Evolutionary conservation across 1,140 invertebrate genomes (phyloP).

Genomic region (Venturia canescens): DNA sequence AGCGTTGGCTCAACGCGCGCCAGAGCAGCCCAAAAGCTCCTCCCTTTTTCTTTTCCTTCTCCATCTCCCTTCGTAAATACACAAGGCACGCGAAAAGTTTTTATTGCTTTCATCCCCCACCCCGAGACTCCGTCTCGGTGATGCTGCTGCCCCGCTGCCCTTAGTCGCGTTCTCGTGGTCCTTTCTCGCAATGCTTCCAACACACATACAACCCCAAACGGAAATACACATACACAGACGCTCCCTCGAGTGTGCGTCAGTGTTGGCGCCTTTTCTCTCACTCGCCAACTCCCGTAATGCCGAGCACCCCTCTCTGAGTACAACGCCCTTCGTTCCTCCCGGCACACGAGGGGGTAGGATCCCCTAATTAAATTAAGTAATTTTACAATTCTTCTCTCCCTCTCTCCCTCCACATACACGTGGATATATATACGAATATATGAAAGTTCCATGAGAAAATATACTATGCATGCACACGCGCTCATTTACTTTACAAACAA

Average conservation of each 20-base stretch:
- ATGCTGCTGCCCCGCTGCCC: conserved; percentile 2
- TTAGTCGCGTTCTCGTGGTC: neutral
- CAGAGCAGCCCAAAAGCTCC: no score
- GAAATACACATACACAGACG: neutral
- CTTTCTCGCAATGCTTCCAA: neutral
- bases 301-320: conserved; percentile 12
- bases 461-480: conserved; percentile 16
- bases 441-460: neutral
- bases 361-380: conserved; percentile 45
- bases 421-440: neutral
- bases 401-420: conserved; percentile 3
- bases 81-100: conserved; percentile 43
- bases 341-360: conserved; percentile 27
- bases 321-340: neutral
- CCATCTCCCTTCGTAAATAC: conserved; percentile 24
- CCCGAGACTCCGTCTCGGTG: neutral
- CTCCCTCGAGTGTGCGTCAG: neutral
- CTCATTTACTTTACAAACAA: conserved; percentile 28
- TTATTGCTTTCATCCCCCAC: conserved; percentile 24
- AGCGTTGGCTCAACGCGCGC: no score
- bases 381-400: conserved; percentile 26
- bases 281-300: conserved; percentile 18
- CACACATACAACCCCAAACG: no score
- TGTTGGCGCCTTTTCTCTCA: neutral
- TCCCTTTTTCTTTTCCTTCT: neutral